Evolutionary conservation across 2,113 vertebrate species (phyloP).

Genomic region (Caloenas nicobarica): DNA sequence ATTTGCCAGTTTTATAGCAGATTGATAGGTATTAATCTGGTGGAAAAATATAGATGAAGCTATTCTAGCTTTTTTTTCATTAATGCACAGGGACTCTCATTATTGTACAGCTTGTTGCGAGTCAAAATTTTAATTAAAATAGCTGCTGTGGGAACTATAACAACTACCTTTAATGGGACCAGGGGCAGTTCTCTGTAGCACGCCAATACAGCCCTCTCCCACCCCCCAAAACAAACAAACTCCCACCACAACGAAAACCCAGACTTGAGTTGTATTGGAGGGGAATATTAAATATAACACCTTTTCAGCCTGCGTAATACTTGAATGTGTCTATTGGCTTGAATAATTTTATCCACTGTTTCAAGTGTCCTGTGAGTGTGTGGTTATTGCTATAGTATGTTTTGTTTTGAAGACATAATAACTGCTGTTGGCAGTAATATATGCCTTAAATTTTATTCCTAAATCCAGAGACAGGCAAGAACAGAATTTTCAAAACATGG

Average conservation of each 20-base stretch:
- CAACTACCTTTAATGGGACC: neutral
- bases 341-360: neutral
- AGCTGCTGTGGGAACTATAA: neutral
- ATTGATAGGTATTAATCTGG: neutral
- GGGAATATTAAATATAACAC: neutral
- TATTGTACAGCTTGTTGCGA: rapidly evolving
- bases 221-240: neutral
- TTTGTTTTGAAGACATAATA: neutral
- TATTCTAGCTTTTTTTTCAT: neutral
- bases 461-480: neutral
- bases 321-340: neutral
- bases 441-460: neutral
- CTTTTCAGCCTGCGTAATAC: neutral
- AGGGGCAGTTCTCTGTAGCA: neutral
- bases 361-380: neutral
- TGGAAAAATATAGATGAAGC: neutral
- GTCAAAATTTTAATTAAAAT: neutral
- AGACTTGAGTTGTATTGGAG: neutral
- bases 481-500: neutral
- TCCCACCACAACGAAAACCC: no score
- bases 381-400: neutral
- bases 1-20: neutral
- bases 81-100: neutral
- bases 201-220: neutral
- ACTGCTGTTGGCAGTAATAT: neutral